A percentile compares a stretch with the other conserved stretches of the same genome.
Conservation (phyloP, 2,888 invertebrate genomes). For the Torymus texanus region DNA sequence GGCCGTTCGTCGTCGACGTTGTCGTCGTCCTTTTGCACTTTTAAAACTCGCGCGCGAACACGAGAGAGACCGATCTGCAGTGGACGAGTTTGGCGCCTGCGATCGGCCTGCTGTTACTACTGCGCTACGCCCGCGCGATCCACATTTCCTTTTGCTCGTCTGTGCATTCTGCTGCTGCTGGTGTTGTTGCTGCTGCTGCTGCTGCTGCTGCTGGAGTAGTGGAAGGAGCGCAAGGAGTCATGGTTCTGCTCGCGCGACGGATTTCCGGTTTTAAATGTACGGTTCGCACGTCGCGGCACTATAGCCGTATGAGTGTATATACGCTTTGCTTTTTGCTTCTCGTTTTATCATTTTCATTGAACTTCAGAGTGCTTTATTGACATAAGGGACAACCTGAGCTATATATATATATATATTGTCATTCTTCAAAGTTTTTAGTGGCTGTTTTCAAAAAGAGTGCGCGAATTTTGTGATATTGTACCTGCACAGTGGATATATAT, state of each 20-base stretch:
- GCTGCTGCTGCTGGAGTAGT: neutral
- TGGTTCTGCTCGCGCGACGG: conserved; percentile 51
- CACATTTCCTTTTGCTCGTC: neutral
- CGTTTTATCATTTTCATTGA: conserved; percentile 10
- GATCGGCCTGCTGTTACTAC: neutral
- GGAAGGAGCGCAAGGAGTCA: conserved; percentile 13
- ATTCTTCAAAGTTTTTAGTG: too few relatives aligned
- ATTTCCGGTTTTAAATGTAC: conserved; percentile 63
- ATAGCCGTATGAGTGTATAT: neutral
- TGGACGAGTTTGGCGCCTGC: neutral
- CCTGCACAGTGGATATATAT: too few relatives aligned
- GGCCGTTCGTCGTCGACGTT: neutral
- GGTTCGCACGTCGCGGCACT: conserved; percentile 22
- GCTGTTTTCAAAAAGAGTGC: too few relatives aligned
- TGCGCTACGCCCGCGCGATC: neutral
- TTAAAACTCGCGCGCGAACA: conserved; percentile 4
- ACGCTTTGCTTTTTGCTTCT: neutral
- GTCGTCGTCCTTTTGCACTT: neutral
- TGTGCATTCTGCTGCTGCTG: neutral
- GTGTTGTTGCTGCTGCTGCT: neutral
- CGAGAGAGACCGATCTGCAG: too few relatives aligned
- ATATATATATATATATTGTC: too few relatives aligned
- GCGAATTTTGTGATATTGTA: too few relatives aligned
- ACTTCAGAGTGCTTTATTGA: neutral
- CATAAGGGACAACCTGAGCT: neutral